Conservation (phyloP, 1,140 invertebrate genomes). For the Uloborus diversus region DNA sequence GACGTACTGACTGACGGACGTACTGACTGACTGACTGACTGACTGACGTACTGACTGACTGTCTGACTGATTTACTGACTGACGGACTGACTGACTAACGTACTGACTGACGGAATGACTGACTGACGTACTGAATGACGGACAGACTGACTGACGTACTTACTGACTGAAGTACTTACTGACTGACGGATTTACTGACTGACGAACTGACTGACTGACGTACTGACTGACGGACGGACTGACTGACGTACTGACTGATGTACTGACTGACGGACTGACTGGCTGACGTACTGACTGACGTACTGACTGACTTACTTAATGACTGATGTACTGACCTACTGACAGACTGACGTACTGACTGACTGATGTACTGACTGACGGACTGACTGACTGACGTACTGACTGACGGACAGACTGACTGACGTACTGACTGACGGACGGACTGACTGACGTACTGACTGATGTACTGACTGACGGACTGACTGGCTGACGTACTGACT, state of each 20-base stretch:
- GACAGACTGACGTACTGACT: neutral
- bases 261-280: neutral
- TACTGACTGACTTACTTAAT: neutral
- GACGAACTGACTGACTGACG: neutral
- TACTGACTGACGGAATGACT: neutral
- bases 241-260: neutral
- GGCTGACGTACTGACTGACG: neutral
- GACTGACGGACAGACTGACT: neutral
- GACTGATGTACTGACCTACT: neutral
- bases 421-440: neutral
- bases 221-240: neutral
- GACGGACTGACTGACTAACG: neutral
- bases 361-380: neutral
- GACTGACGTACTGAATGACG: neutral
- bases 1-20: neutral
- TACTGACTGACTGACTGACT: neutral
- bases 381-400: neutral
- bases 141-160: neutral
- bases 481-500: neutral
- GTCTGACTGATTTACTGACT: neutral
- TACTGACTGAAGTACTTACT: neutral
- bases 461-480: neutral
- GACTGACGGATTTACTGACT: neutral
- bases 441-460: neutral
- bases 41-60: neutral